Conservation (phyloP, 2,888 invertebrate genomes). For the Xestia rhomboidea region DNA sequence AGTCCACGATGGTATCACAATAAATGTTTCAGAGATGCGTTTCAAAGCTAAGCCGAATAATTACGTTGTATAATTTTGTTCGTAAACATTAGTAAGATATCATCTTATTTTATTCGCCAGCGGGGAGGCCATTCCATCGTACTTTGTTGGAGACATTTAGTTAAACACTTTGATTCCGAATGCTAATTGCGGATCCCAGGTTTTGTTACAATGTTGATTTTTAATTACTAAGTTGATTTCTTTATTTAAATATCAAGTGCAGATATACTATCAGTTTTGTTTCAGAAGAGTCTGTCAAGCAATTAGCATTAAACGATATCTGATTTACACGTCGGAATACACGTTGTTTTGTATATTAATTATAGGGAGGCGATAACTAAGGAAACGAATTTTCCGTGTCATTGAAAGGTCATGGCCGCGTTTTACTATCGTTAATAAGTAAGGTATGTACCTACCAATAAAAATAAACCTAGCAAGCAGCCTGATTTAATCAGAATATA, state of each 20-base stretch:
- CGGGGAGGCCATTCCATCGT: conserved; percentile 69
- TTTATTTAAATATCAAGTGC: conserved; percentile 52
- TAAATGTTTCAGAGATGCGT: conserved; percentile 53
- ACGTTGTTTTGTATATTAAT: conserved; percentile 10
- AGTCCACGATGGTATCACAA: conserved; percentile 27
- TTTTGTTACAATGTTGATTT: conserved; percentile 76
- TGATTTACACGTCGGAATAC: conserved; percentile 27
- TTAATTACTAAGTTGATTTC: conserved; percentile 70
- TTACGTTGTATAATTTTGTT: conserved; percentile 73
- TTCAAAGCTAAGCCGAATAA: conserved; percentile 64
- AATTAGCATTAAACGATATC: conserved; percentile 45
- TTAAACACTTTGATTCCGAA: conserved; percentile 64
- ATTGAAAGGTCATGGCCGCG: conserved; percentile 68
- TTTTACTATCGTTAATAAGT: conserved; percentile 33
- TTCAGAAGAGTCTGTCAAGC: conserved; percentile 23
- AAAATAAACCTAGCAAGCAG: conserved; percentile 21
- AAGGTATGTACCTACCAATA: conserved; percentile 11
- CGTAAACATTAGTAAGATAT: conserved; percentile 78
- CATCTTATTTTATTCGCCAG: conserved; percentile 73
- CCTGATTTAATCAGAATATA: conserved; percentile 9
- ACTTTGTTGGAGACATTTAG: conserved; percentile 77
- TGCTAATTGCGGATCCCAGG: conserved; percentile 66
- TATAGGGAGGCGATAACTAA: conserved; percentile 12
- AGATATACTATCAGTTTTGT: conserved; percentile 25
- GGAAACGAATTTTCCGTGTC: conserved; percentile 28